Conservation (phyloP, 2,888 invertebrate genomes). For the Heliconius hortense region DNA sequence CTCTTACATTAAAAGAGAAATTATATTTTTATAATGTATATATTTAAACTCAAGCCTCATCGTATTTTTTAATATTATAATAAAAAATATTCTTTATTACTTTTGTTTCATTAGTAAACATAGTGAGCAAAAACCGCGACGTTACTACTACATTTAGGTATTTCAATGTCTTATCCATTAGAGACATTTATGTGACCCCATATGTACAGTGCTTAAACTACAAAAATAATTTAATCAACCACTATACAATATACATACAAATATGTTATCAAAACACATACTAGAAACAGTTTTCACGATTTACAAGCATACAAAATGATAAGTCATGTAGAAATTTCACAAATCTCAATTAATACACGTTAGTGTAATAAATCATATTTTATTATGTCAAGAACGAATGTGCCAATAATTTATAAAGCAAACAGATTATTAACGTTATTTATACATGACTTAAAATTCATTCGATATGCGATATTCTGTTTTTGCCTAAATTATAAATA, state of each 20-base stretch:
- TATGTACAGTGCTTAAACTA: slow-evolving; percentile 80
- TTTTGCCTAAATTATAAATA: slow-evolving; percentile 26
- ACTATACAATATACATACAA: slow-evolving; percentile 78
- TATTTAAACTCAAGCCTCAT: neutral
- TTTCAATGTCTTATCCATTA: slow-evolving; percentile 59
- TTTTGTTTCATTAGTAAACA: slow-evolving; percentile 22
- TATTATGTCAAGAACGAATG: neutral
- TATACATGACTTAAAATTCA: slow-evolving; percentile 26
- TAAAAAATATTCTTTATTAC: neutral
- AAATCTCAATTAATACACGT: neutral
- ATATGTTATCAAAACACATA: slow-evolving; percentile 32
- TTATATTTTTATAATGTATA: too few relatives aligned
- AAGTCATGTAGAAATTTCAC: slow-evolving; percentile 12
- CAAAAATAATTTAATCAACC: slow-evolving; percentile 80
- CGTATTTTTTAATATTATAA: neutral
- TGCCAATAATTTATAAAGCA: slow-evolving; percentile 5
- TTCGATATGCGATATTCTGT: slow-evolving; percentile 25
- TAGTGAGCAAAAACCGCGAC: slow-evolving; percentile 56
- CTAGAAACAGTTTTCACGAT: slow-evolving; percentile 25
- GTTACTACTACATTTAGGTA: slow-evolving; percentile 60
- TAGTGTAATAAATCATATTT: slow-evolving; percentile 8
- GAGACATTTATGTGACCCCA: slow-evolving; percentile 71
- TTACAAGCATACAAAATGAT: slow-evolving; percentile 32
- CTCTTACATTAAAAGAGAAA: neutral
- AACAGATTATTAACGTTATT: slow-evolving; percentile 9